phyloP scores from a whole-genome alignment of 2,888 invertebrate genomes.

The Eupithecia insigniata region DNA sequence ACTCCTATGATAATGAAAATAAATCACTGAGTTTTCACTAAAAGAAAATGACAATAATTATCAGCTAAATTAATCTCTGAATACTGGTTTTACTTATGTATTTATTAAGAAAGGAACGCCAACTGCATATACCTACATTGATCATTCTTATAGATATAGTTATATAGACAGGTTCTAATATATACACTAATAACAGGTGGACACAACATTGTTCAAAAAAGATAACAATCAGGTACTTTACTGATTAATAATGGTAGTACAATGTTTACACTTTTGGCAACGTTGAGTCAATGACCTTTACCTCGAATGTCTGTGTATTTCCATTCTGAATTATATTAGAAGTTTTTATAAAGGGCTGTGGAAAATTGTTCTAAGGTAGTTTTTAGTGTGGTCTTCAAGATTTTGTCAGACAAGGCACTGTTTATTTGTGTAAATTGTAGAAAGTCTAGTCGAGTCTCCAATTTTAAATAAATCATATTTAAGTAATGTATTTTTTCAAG shows the following conservation, averaged over 20 bases:
- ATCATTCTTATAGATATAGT: too few relatives aligned
- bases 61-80: neutral
- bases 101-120: too few relatives aligned
- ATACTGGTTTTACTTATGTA: constrained; percentile 26
- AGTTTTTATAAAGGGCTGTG: constrained; percentile 5
- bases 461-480: too few relatives aligned
- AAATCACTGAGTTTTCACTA: neutral
- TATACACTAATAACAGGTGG: too few relatives aligned
- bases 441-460: too few relatives aligned
- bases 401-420: neutral
- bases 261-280: constrained; percentile 35
- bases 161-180: too few relatives aligned
- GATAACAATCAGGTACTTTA: too few relatives aligned
- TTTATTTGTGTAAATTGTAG: neutral
- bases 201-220: too few relatives aligned
- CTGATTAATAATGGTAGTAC: constrained; percentile 36
- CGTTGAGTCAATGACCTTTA: constrained; percentile 35
- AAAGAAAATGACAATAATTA: neutral
- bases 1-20: neutral
- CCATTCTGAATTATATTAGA: constrained; percentile 17
- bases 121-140: too few relatives aligned
- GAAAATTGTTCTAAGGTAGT: constrained; percentile 1
- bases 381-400: neutral
- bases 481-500: too few relatives aligned
- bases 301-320: constrained; percentile 42